Percentiles rank a stretch among this genome's conserved stretches.
Conservation (phyloP, 2,888 invertebrate genomes). For the Pseudoips prasinana region DNA sequence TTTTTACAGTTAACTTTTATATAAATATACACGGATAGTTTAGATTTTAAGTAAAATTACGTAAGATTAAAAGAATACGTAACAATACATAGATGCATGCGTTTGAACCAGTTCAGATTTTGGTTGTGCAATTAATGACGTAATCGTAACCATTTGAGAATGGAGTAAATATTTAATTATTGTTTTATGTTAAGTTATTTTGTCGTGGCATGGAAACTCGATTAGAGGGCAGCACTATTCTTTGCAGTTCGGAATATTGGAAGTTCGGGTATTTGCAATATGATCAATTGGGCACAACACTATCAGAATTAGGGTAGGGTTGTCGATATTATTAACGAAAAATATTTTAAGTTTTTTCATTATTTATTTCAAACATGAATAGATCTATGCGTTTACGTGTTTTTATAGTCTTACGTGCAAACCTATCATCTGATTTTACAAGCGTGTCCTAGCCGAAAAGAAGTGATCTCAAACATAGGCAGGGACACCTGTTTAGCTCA, state of each 20-base stretch:
- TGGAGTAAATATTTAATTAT: constrained; percentile 13
- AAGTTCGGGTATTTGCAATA: too few relatives aligned
- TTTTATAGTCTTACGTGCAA: constrained; percentile 35
- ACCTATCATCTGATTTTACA: constrained; percentile 34
- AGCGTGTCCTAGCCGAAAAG: constrained; percentile 52
- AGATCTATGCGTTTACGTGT: constrained; percentile 31
- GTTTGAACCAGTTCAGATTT: constrained; percentile 21
- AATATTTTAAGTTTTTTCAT: constrained; percentile 18
- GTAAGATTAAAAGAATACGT: constrained; percentile 37
- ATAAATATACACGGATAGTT: constrained; percentile 58
- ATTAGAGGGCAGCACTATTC: too few relatives aligned
- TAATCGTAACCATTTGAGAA: constrained; percentile 6
- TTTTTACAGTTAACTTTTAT: constrained; percentile 60
- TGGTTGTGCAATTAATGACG: constrained; percentile 8
- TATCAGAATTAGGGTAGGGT: constrained; percentile 10
- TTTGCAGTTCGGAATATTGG: too few relatives aligned
- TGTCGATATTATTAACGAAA: constrained; percentile 11
- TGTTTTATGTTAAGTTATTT: constrained; percentile 1
- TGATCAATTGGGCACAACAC: constrained; percentile 5
- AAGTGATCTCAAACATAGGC: constrained; percentile 72
- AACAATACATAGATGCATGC: constrained; percentile 31
- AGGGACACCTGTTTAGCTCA: constrained; percentile 37
- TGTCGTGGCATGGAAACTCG: too few relatives aligned
- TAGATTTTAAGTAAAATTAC: constrained; percentile 38
- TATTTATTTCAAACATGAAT: constrained; percentile 31